These are phyloP conservation scores for Toxonevra muliebris DNA, from an alignment of 2,888 invertebrate genomes.

Conservation along the genomic window DNA sequence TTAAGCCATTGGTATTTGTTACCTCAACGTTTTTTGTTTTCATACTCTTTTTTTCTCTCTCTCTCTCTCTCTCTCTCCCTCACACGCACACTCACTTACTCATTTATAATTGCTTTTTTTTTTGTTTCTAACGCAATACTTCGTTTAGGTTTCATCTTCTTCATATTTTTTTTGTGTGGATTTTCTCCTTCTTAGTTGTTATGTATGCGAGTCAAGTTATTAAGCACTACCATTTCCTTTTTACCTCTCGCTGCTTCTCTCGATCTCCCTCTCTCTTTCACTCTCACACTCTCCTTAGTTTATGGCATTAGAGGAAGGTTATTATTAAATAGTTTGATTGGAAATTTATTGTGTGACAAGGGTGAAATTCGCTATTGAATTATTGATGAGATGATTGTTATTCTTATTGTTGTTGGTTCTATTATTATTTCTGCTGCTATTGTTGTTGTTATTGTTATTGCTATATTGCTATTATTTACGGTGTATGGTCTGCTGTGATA, in stretches of 20 bases:
- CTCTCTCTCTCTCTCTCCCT: neutral
- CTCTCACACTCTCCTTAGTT: no score
- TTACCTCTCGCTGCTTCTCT: no score
- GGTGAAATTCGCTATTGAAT: neutral
- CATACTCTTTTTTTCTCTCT: neutral
- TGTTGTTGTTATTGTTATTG: no score
- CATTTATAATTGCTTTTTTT: neutral
- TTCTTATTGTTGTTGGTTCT: no score
- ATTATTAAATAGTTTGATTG: conserved; percentile 25
- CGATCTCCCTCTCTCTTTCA: no score
- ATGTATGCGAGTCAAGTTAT: neutral
- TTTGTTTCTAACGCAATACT: neutral
- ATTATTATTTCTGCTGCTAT: no score
- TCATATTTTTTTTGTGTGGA: conserved; percentile 15
- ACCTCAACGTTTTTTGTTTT: neutral
- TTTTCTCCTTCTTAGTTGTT: no score
- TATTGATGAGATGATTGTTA: neutral
- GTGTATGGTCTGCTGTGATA: no score
- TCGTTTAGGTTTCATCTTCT: neutral
- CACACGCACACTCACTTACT: neutral
- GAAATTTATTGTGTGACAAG: conserved; percentile 19
- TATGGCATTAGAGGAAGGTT: neutral
- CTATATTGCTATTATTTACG: no score
- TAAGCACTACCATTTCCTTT: no score
- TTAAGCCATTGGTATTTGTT: conserved; percentile 26